Percentiles rank a stretch among this genome's conserved stretches.
phyloP scores from a whole-genome alignment of 1,140 invertebrate species.

The Anoplolepis gracilipes region DNA sequence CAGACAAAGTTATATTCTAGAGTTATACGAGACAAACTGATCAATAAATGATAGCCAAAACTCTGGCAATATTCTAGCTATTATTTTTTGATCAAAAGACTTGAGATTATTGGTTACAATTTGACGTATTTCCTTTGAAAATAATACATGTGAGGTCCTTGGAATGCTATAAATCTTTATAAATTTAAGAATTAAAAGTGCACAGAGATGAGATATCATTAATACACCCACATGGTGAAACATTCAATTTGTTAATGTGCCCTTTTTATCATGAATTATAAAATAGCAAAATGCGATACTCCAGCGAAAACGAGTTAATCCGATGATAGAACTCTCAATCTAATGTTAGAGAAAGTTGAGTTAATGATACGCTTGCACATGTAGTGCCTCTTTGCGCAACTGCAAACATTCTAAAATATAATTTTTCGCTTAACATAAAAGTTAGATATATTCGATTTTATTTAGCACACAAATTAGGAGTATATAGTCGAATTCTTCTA shows the following conservation, averaged over 20 bases:
- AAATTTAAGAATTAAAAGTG: not conserved
- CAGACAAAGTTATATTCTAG: too few species aligned
- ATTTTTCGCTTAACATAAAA: not conserved
- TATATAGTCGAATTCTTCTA: not conserved
- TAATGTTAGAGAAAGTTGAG: not conserved
- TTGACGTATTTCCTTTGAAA: too few species aligned
- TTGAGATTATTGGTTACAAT: too few species aligned
- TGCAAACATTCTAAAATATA: not conserved
- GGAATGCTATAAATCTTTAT: not conserved
- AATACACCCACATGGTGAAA: too few species aligned
- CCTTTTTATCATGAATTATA: not conserved
- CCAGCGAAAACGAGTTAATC: not conserved
- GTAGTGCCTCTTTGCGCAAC: not conserved
- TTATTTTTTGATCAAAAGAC: too few species aligned
- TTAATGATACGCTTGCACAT: not conserved
- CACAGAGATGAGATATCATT: constrained; percentile 74
- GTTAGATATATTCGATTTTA: not conserved
- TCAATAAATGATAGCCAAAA: too few species aligned
- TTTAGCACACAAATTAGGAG: not conserved
- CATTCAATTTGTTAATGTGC: not conserved
- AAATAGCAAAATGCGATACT: not conserved
- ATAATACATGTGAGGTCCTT: too few species aligned
- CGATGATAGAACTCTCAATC: not conserved
- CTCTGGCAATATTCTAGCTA: too few species aligned
- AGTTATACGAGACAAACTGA: too few species aligned